These are phyloP conservation scores for Genyomyrus donnyi DNA, from an alignment of 2,113 vertebrate species.

Conservation along the genomic window DNA sequence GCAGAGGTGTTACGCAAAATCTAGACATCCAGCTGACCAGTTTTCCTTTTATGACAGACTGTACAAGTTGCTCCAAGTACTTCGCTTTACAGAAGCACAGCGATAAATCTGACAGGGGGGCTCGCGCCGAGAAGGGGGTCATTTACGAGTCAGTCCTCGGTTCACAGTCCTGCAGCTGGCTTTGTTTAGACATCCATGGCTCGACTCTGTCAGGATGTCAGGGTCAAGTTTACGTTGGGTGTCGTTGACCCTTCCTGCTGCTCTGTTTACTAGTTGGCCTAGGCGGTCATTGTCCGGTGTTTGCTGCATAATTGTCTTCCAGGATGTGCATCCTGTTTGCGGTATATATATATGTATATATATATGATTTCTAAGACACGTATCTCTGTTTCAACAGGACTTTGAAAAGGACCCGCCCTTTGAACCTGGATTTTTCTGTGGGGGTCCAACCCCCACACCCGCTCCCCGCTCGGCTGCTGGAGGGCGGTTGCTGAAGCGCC, in stretches of 20 bases:
- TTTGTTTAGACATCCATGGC: neutral
- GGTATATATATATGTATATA: neutral
- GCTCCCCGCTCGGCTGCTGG: neutral
- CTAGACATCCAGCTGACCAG: neutral
- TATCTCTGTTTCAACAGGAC: neutral
- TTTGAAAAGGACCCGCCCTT: neutral
- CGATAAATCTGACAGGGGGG: neutral
- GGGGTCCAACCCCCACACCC: neutral
- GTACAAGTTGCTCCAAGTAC: neutral
- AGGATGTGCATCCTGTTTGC: conserved; percentile 1
- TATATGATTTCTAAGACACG: neutral
- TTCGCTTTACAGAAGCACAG: neutral
- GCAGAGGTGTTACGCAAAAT: neutral
- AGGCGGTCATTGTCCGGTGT: neutral
- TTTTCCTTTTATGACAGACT: neutral
- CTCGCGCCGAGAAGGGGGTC: neutral
- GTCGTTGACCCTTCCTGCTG: neutral
- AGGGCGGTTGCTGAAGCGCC: neutral
- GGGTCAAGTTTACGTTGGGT: neutral
- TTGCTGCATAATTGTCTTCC: neutral
- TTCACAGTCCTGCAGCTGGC: neutral
- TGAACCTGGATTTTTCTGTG: neutral
- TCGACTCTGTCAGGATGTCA: neutral
- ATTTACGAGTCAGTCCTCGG: neutral
- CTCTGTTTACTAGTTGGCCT: neutral